Conservation (phyloP, 2,113 vertebrate genomes). For the Rousettus leschenaultii region DNA sequence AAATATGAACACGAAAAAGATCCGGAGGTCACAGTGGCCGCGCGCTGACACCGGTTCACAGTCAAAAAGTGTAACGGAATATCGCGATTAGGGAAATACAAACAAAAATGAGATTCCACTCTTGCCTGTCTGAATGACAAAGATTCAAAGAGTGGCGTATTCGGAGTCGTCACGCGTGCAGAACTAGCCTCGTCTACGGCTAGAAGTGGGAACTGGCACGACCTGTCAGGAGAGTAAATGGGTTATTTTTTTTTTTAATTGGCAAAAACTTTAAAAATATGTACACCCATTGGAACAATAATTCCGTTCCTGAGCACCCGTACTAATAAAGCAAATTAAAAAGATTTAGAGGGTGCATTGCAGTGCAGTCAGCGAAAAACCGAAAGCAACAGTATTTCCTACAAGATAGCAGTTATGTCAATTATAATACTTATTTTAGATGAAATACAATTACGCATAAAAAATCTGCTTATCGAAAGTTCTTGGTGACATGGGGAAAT, state of each 20-base stretch:
- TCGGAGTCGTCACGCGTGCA: rapidly evolving
- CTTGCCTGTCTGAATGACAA: not conserved
- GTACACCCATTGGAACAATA: not conserved
- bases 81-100: not conserved
- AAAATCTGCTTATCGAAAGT: not conserved
- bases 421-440: not conserved
- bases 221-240: not conserved
- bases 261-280: not conserved
- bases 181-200: not conserved
- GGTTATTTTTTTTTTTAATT: not conserved
- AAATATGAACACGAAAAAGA: not conserved
- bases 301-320: not conserved
- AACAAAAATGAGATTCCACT: not conserved
- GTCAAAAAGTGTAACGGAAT: not conserved
- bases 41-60: not conserved
- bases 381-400: not conserved
- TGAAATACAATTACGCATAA: not conserved
- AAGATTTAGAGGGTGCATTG: not conserved
- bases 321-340: not conserved
- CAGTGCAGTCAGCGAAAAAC: not conserved
- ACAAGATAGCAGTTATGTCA: not conserved
- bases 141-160: not conserved
- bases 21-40: not conserved
- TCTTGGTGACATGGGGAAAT: not conserved
- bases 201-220: rapidly evolving